Conservation (phyloP, 2,888 invertebrate genomes). For the Dicyrtoma fusca region DNA sequence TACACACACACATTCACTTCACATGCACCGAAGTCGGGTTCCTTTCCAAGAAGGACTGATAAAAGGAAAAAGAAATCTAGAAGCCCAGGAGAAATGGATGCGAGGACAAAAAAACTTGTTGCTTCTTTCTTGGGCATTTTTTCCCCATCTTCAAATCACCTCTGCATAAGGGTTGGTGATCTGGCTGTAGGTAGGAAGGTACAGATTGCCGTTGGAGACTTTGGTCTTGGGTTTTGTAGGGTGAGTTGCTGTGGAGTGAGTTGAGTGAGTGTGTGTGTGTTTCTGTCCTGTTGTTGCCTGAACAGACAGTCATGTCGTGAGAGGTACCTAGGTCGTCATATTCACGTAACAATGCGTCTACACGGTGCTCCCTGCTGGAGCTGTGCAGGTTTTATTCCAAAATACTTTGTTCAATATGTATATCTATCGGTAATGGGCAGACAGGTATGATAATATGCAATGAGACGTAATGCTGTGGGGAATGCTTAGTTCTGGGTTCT, state of each 20-base stretch:
- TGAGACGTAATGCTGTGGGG: no score
- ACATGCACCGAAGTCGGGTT: constrained; percentile 28
- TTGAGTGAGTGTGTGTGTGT: background rate
- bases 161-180: constrained; percentile 25
- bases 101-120: constrained; percentile 45
- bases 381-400: constrained; percentile 22
- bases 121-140: constrained; percentile 32
- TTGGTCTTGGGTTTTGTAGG: no score
- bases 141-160: constrained; percentile 27
- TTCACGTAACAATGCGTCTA: constrained; percentile 31
- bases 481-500: no score
- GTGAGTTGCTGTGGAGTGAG: background rate
- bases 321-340: constrained; percentile 11
- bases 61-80: constrained; percentile 41
- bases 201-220: no score
- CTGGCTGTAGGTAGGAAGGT: background rate
- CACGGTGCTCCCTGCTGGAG: background rate
- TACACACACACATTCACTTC: constrained; percentile 6
- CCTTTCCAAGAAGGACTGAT: constrained; percentile 34
- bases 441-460: background rate
- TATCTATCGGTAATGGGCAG: background rate
- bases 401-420: background rate
- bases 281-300: background rate
- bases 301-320: constrained; percentile 1
- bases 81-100: constrained; percentile 44